Conservation (phyloP, 2,888 invertebrate species). For the Temnothorax rugatulus region DNA sequence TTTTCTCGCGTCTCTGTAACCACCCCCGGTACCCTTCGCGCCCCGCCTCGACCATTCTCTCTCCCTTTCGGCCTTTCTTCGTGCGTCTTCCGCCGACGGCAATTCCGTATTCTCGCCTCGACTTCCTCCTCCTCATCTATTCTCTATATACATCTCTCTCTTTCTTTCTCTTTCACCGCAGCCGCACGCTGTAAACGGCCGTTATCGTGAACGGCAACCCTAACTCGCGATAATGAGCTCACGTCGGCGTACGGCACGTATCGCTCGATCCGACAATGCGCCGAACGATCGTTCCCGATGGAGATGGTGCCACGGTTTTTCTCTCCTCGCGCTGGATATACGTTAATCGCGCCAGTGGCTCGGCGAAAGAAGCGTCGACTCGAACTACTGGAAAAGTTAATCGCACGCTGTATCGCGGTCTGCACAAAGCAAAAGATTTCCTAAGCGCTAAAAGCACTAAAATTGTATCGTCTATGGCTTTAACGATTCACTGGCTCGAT, state of each 20-base stretch:
- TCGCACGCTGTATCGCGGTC: background rate
- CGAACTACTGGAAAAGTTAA: constrained; percentile 37
- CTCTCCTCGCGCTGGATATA: constrained; percentile 13
- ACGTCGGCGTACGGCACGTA: constrained; percentile 41
- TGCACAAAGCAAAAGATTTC: background rate
- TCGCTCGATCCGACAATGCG: constrained; percentile 46
- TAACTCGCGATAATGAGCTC: constrained; percentile 55
- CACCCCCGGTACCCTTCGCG: constrained; percentile 13
- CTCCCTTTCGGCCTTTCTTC: constrained; percentile 36
- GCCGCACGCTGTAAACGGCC: constrained; percentile 22
- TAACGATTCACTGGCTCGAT: background rate
- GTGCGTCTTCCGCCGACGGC: constrained; percentile 42
- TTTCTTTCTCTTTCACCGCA: background rate
- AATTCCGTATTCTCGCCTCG: constrained; percentile 49
- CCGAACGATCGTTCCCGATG: constrained; percentile 35
- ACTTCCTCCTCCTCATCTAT: constrained; percentile 28
- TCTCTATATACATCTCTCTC: constrained; percentile 15
- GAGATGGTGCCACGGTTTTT: constrained; percentile 22
- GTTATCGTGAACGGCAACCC: constrained; percentile 44
- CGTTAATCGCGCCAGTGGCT: constrained; percentile 40
- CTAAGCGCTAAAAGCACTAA: background rate
- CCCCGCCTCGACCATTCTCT: constrained; percentile 2
- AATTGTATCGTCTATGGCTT: background rate
- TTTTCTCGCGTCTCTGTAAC: constrained; percentile 54
- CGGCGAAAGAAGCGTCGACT: constrained; percentile 29